A percentile compares a stretch with the other conserved stretches of the same genome.
Conservation (phyloP, 2,888 invertebrate genomes). For the Catotricha subobsoleta region DNA sequence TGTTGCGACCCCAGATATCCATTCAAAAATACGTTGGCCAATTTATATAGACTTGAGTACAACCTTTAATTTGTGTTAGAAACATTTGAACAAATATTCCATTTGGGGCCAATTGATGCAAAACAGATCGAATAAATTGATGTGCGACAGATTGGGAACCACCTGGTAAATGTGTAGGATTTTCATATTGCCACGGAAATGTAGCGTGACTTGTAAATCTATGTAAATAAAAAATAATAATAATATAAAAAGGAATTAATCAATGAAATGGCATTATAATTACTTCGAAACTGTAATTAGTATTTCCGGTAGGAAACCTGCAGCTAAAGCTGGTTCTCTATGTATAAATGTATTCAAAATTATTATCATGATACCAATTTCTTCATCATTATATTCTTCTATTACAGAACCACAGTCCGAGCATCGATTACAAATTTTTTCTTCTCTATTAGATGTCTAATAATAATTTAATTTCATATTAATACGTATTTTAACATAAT, state of each 20-base stretch:
- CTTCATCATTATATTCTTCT: constrained; percentile 93
- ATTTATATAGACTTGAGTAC: constrained; percentile 12
- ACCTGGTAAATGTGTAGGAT: constrained; percentile 76
- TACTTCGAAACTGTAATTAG: constrained; percentile 76
- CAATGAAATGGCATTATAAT: background rate
- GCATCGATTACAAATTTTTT: constrained; percentile 40
- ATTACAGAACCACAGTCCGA: constrained; percentile 77
- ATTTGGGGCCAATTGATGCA: constrained; percentile 93
- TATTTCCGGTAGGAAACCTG: constrained; percentile 80
- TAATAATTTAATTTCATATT: too few species aligned
- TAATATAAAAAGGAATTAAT: background rate
- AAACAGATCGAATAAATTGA: constrained; percentile 88
- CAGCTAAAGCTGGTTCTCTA: constrained; percentile 87
- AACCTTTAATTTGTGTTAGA: constrained; percentile 72
- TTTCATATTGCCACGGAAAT: constrained; percentile 80
- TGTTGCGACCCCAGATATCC: too few species aligned
- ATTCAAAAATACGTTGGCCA: too few species aligned
- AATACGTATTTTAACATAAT: too few species aligned
- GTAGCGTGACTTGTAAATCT: constrained; percentile 60
- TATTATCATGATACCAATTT: constrained; percentile 83
- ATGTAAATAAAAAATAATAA: constrained; percentile 12
- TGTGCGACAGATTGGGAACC: constrained; percentile 90
- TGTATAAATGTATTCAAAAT: constrained; percentile 91
- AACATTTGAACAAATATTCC: constrained; percentile 94
- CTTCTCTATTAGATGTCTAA: constrained; percentile 1